Base-by-base conservation (phyloP, 2,888 invertebrate genomes). In the Apotomis capreana region DNA sequence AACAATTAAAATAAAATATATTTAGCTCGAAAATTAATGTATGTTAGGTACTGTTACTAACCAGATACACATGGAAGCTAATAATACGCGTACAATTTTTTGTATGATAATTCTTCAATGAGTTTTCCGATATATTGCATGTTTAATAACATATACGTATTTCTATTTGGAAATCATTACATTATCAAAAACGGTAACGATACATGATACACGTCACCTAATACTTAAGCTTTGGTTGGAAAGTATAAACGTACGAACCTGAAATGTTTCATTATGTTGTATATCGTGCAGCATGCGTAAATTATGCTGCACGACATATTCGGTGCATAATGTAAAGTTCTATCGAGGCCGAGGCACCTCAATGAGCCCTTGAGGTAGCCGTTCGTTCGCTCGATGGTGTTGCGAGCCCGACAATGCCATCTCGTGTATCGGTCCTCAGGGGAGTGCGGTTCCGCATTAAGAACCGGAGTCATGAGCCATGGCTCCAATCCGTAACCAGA, bases 401-500 rank as follows among this genome's bases (percentile, higher is more conserved):
- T 58, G 0, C 58, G 36, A 5, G 6, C 36, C 36, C 4, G 36
- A 9, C 59, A 59, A n/a, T 59, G 59, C 59, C 59, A 59, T 0
- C n/a, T 12, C 4, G 59, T 59, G n/a, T 8, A 59, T 0, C 37
- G 1, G n/a, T 59, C 59, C 40, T 59, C 59, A 6, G 59, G 40
- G 3, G 37, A 37, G 13, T 46, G 6, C 3, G 46, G 46, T 2
- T 40, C 60, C 1, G 55, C 55, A 55, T 55, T 36, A 3, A 55
- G 10, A 10, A 55, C 8, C 4, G 55, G 55, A 26, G 46, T 60
- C 60, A 60, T 60, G 9, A 60, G 60, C 60, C 60, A 60, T 46
- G 60, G 60, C 46, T 60, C 60, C 40, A 60, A 9, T 4, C n/a
- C 60, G n/a, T 60, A 60, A 6, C 60, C 60, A 5, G 60, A 60